Evolutionary conservation across 2,888 invertebrate genomes (phyloP).

Genomic region (Lypha dubia): DNA sequence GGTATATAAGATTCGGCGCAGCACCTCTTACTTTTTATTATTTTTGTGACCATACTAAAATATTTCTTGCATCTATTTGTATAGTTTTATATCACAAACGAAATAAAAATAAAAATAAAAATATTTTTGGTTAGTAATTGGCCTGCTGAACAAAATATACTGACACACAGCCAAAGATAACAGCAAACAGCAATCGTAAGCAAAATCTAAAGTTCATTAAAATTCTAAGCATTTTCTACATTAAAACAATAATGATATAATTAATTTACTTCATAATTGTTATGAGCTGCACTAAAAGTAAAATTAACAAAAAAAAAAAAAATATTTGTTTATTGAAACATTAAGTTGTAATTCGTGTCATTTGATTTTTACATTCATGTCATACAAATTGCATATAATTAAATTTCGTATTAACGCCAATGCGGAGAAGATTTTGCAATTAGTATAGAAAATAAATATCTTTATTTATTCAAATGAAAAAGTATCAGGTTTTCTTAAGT

Average conservation of each 20-base stretch:
- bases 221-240: conserved; percentile 17
- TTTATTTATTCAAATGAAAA: no score
- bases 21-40: no score
- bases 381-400: background rate
- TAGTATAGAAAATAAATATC: no score
- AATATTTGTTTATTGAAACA: background rate
- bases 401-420: background rate
- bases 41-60: background rate
- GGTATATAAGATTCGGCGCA: no score
- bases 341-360: conserved; percentile 4
- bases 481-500: no score
- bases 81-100: background rate
- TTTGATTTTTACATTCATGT: background rate
- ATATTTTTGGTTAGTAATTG: no score
- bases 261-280: conserved; percentile 9
- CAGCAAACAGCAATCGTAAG: background rate
- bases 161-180: background rate
- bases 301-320: conserved; percentile 1
- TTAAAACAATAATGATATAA: background rate
- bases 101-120: background rate
- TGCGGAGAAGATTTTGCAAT: background rate
- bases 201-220: background rate
- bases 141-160: no score
- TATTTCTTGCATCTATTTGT: background rate
- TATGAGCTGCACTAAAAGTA: background rate